These are phyloP conservation scores for Sesamia inferens DNA, from an alignment of 2,888 invertebrate species.

Conservation along the genomic window DNA sequence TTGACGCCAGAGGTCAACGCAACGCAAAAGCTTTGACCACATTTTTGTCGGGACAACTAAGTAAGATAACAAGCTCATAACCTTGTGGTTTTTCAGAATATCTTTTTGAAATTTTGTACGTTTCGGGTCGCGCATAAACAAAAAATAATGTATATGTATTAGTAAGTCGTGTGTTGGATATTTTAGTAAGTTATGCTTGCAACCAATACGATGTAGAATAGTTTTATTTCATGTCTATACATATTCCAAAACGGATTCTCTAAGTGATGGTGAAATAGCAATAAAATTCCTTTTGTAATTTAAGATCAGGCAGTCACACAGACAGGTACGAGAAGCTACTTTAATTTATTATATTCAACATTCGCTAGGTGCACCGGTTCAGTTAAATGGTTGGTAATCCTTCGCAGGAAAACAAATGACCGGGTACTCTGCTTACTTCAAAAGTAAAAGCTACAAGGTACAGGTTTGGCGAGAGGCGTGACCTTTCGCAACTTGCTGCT, in stretches of 20 bases:
- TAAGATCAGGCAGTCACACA: neutral
- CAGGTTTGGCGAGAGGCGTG: conserved; percentile 51
- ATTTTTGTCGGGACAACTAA: no score
- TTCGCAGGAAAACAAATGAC: neutral
- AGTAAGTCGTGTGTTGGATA: no score
- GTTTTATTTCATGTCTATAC: neutral
- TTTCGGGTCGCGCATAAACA: no score
- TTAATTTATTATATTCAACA: neutral
- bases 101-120: no score
- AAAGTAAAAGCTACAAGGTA: conserved; percentile 59
- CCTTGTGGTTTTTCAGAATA: no score
- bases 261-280: neutral
- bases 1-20: no score
- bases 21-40: no score
- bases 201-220: neutral
- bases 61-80: no score
- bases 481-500: conserved; percentile 56
- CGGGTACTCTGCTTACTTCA: conserved; percentile 45
- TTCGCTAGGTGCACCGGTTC: neutral
- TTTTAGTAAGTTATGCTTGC: neutral
- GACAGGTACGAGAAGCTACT: neutral
- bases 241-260: neutral
- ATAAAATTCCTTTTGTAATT: neutral
- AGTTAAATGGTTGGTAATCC: neutral
- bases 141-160: no score